Percentiles rank a stretch among this genome's conserved stretches.
Evolutionary conservation across 1,140 invertebrate genomes (phyloP).

Genomic region (Subanguina moxae): DNA sequence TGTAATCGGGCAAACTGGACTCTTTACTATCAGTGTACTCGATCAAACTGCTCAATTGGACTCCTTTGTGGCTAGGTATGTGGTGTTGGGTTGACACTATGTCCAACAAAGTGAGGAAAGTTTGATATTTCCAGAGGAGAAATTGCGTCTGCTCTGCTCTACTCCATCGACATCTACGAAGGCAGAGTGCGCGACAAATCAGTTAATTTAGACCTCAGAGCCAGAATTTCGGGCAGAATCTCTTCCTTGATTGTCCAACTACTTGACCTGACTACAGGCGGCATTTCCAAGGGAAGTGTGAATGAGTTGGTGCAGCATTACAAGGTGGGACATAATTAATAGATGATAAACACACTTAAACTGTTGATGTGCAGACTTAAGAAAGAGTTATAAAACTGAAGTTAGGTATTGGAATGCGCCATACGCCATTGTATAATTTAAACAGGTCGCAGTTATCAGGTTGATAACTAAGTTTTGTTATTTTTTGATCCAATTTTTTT

Average conservation of each 20-base stretch:
- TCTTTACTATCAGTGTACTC: conserved; percentile 75
- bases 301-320: conserved; percentile 43
- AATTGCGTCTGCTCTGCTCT: conserved; percentile 41
- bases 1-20: conserved; percentile 75
- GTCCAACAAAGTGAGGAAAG: no score
- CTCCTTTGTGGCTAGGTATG: conserved; percentile 30
- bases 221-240: conserved; percentile 14
- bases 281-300: conserved; percentile 33
- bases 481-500: no score
- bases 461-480: no score
- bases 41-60: conserved; percentile 71
- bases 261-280: conserved; percentile 39
- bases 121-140: conserved; percentile 36
- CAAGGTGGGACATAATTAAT: conserved; percentile 24
- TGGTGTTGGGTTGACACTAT: no score
- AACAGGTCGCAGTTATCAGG: no score
- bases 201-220: background rate
- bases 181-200: conserved; percentile 26
- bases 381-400: no score
- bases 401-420: no score
- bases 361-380: no score
- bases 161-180: conserved; percentile 42
- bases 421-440: no score
- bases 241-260: conserved; percentile 48
- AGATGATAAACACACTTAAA: no score